phyloP scores from a whole-genome alignment of 2,113 vertebrate species.

The Leptobrachium leishanense region DNA sequence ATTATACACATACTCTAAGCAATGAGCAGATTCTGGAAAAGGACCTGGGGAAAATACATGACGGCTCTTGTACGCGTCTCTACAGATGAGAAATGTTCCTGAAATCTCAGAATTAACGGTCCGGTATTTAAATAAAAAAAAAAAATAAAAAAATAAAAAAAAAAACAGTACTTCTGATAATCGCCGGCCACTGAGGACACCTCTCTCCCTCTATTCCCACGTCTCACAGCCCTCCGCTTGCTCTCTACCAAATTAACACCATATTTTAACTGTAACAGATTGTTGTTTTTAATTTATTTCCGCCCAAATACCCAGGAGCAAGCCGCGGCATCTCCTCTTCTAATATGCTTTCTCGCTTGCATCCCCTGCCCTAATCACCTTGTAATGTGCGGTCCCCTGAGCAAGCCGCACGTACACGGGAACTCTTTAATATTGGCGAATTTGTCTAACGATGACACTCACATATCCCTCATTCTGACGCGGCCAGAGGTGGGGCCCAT shows the following conservation, averaged over 20 bases:
- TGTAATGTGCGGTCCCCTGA: constrained; percentile 17
- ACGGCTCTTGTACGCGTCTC: too few relatives aligned
- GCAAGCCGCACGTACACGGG: background rate
- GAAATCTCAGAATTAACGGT: too few relatives aligned
- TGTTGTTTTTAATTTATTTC: background rate
- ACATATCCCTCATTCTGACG: constrained; percentile 32
- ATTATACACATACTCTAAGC: too few relatives aligned
- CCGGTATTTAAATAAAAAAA: too few relatives aligned
- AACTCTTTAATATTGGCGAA: constrained; percentile 37
- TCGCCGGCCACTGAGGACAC: too few relatives aligned
- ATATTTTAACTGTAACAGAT: constrained; percentile 35
- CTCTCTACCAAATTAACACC: constrained; percentile 19
- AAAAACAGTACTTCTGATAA: too few relatives aligned
- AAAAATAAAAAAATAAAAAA: too few relatives aligned
- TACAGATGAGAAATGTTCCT: too few relatives aligned
- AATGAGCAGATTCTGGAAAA: too few relatives aligned
- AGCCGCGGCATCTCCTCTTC: background rate
- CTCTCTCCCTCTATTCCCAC: background rate
- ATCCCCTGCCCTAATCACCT: constrained; percentile 27
- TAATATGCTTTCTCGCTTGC: constrained; percentile 17
- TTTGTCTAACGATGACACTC: constrained; percentile 30
- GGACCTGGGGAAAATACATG: too few relatives aligned
- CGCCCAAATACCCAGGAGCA: background rate
- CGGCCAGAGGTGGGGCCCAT: background rate
- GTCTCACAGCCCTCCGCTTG: background rate